Evolutionary conservation across 1,140 invertebrate species (phyloP), one percentile per base, ranked within the genome.

Genomic region (Drosophila carrolli): DNA sequence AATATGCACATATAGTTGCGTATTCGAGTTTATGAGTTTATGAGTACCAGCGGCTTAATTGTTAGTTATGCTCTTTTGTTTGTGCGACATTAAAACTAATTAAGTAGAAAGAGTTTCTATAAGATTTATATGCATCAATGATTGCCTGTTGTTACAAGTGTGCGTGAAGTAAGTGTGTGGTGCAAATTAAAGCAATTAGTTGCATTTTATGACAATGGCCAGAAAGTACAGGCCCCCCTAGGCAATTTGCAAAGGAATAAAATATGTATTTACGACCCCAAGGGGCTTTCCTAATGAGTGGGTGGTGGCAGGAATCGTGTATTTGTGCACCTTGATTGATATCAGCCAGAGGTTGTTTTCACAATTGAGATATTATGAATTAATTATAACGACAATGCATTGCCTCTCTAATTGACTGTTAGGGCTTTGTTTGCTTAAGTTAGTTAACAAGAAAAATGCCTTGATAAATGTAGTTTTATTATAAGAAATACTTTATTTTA

Each of bases 51-150:
- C 44, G 47, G 57, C 76, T 75, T 88, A 89, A 88, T 88, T 88
- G 80, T 88, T 88, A 88, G 67, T 88, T 88, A 89, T 88, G 84
- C 84, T 59, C 83, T 62, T 88, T 88, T 70, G 71, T 76, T 72
- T 77, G 73, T 56, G 72, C 14, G 60, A 76, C 73, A 88, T 89
- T 89, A 82, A 83, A 89, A 89, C 84, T 89, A 88, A 88, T 88
- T 88, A 88, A 89, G 82, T 86, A 79, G 79, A 86, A 86, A 88
- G 82, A 86, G 81, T 83, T 70, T 23, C 75, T 51, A 70, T 68
- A 82, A 76, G 82, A 86, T 86, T 86, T 88, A 86, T 79, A 68
- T 67, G 80, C 71, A n/a, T 79, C 83, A 61, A 78, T 78, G 68
- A 65, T 35, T 75, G 58, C 47, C 65, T 63, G 38, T 65, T 67